phyloP scores from a whole-genome alignment of 2,113 vertebrate genomes.

The Lophochroa leadbeateri region DNA sequence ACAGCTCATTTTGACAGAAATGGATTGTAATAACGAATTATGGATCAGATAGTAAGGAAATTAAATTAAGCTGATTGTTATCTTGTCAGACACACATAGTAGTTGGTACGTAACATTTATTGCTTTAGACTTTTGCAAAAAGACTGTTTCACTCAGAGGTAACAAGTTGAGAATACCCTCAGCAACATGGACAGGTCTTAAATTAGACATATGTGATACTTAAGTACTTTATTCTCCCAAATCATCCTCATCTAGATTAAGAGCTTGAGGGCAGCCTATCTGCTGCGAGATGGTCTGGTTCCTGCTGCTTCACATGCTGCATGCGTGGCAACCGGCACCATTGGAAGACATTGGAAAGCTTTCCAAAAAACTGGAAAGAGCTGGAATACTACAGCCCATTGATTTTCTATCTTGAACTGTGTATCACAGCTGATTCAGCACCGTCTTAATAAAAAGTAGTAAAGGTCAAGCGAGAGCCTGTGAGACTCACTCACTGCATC shows the following conservation, averaged over 20 bases:
- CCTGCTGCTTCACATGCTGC: background rate
- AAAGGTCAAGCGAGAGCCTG: background rate
- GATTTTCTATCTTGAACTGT: background rate
- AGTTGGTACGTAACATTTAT: rapidly evolving
- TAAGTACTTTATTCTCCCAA: background rate
- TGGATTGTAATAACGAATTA: background rate
- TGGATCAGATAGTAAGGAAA: background rate
- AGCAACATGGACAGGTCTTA: background rate
- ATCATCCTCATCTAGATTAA: background rate
- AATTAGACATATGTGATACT: background rate
- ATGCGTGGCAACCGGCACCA: rapidly evolving
- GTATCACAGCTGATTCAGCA: background rate
- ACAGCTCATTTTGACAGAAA: background rate
- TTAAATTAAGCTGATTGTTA: background rate
- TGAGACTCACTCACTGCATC: background rate
- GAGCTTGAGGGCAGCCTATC: background rate
- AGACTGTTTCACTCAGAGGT: background rate
- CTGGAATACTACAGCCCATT: background rate
- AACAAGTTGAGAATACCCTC: background rate
- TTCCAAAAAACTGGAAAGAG: background rate
- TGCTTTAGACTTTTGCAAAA: background rate
- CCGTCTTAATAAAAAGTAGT: background rate
- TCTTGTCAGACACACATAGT: background rate
- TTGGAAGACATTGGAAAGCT: background rate
- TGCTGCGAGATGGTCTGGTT: background rate